Evolutionary conservation across 2,888 invertebrate species (phyloP).

Genomic region (Eristalis arbustorum): DNA sequence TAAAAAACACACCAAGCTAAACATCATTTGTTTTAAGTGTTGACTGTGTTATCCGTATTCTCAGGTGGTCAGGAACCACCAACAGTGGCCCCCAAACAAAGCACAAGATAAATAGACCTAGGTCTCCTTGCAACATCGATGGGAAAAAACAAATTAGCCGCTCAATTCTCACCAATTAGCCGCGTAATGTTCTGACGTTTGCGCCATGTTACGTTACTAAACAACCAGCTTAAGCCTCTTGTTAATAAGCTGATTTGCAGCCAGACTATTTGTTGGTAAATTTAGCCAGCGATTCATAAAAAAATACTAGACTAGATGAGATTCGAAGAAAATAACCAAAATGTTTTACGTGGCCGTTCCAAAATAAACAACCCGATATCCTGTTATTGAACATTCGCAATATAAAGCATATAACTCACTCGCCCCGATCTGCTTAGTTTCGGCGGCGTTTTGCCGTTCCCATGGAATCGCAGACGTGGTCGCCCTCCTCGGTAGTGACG

Average conservation of each 20-base stretch:
- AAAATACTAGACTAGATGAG: conserved; percentile 5
- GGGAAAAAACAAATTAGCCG: neutral
- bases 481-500: conserved; percentile 13
- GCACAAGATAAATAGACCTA: neutral
- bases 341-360: conserved; percentile 12
- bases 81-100: neutral
- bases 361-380: conserved; percentile 47
- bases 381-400: conserved; percentile 43
- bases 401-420: conserved; percentile 8
- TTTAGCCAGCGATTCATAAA: conserved; percentile 48
- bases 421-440: conserved; percentile 16
- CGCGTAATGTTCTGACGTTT: neutral
- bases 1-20: neutral
- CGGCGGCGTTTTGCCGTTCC: neutral
- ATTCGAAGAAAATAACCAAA: conserved; percentile 5
- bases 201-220: neutral
- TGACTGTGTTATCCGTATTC: neutral
- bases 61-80: neutral
- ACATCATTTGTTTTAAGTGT: conserved; percentile 1
- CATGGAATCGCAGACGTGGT: neutral
- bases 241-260: conserved; percentile 19
- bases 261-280: conserved; percentile 23
- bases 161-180: neutral
- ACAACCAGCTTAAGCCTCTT: neutral
- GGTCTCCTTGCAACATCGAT: neutral